These are phyloP conservation scores for Tipula confusa DNA, from an alignment of 2,888 invertebrate genomes.

Conservation along the genomic window DNA sequence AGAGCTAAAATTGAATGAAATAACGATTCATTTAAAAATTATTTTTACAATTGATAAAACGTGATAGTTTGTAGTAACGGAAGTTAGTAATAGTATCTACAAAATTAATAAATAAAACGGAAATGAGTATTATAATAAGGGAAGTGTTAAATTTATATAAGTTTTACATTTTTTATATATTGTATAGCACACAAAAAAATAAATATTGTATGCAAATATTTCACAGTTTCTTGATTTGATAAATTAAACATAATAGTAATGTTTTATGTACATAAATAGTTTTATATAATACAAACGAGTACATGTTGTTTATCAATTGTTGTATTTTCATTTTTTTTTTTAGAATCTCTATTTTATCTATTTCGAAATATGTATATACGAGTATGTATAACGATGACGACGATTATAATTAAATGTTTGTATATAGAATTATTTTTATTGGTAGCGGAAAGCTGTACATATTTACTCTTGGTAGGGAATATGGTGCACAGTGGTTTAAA, in stretches of 20 bases:
- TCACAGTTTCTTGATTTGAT: slow-evolving; percentile 3
- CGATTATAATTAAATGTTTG: background rate
- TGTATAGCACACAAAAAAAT: background rate
- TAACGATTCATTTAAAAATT: slow-evolving; percentile 25
- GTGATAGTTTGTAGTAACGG: slow-evolving; percentile 25
- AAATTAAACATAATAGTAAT: background rate
- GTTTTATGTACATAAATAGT: background rate
- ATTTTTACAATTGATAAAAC: slow-evolving; percentile 5
- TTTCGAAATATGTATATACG: background rate
- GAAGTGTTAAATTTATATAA: slow-evolving; percentile 28
- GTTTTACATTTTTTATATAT: background rate
- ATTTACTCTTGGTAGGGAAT: background rate
- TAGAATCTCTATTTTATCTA: background rate
- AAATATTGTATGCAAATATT: slow-evolving; percentile 21
- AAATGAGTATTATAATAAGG: slow-evolving; percentile 28
- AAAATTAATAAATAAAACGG: slow-evolving; percentile 21
- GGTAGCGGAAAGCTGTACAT: background rate
- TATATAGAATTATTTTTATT: background rate
- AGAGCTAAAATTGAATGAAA: background rate
- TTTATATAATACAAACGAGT: background rate
- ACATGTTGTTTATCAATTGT: background rate
- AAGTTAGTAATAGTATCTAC: slow-evolving; percentile 29
- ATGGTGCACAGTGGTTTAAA: background rate
- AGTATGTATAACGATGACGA: background rate
- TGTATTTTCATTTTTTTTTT: background rate